Evolutionary conservation across 2,113 vertebrate species (phyloP).

Genomic region (Oreochromis aureus): DNA sequence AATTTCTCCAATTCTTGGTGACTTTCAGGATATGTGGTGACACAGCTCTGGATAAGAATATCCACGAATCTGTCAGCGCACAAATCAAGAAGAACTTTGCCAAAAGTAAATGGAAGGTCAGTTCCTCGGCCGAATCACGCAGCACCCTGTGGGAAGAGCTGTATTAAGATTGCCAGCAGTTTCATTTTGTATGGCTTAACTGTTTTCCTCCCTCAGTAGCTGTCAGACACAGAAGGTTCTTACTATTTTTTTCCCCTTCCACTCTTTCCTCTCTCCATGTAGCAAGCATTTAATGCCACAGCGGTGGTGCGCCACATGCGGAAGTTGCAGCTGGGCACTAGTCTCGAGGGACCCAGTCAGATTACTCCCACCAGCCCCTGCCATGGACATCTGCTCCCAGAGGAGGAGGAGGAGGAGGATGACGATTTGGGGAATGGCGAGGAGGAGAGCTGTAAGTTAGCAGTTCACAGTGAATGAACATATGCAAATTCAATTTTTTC

Average conservation of each 20-base stretch:
- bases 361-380: slow-evolving; percentile 77
- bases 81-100: slow-evolving; percentile 99
- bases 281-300: slow-evolving; percentile 99
- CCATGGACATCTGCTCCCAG: slow-evolving; percentile 71
- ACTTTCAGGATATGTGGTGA: slow-evolving; percentile 90
- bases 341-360: slow-evolving; percentile 84
- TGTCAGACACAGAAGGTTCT: neutral
- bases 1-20: neutral
- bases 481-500: neutral
- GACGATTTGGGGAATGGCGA: slow-evolving; percentile 67
- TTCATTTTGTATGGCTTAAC: neutral
- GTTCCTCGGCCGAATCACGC: slow-evolving; percentile 22
- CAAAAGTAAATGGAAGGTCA: slow-evolving; percentile 99
- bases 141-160: neutral
- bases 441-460: slow-evolving; percentile 67
- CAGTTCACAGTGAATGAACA: neutral
- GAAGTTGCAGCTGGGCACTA: slow-evolving; percentile 89
- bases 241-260: neutral
- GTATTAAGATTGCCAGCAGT: neutral
- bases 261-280: neutral
- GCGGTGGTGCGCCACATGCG: slow-evolving; percentile 95
- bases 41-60: slow-evolving; percentile 94
- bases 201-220: neutral
- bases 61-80: slow-evolving; percentile 96
- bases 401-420: slow-evolving; percentile 65